These are phyloP conservation scores for Heteronetta atricapilla DNA, from an alignment of 2,113 vertebrate species.

Conservation along the genomic window DNA sequence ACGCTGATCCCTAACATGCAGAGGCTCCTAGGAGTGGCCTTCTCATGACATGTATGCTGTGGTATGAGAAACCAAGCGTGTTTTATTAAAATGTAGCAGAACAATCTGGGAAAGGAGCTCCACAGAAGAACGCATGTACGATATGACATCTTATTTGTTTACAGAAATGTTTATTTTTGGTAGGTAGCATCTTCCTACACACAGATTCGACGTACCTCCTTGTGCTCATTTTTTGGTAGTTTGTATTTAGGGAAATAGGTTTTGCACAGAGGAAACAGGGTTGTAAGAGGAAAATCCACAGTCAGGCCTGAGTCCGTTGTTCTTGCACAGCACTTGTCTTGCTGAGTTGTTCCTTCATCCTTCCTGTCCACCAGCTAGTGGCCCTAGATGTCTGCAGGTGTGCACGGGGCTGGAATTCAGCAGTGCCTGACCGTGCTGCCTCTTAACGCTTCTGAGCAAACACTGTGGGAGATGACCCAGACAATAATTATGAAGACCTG, in stretches of 20 bases:
- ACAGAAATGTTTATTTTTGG: not conserved
- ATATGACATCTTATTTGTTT: not conserved
- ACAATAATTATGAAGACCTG: not conserved
- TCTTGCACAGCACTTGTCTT: not conserved
- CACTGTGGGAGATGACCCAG: fast-evolving
- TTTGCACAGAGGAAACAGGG: not conserved
- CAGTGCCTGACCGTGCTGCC: not conserved
- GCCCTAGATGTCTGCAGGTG: not conserved
- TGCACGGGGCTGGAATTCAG: not conserved
- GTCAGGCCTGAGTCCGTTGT: not conserved
- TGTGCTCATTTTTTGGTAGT: not conserved
- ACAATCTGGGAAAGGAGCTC: not conserved
- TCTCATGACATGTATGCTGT: not conserved
- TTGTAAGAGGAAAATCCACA: not conserved
- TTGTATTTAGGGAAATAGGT: not conserved
- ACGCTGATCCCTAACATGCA: not conserved
- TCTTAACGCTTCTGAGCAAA: not conserved
- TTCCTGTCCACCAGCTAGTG: not conserved
- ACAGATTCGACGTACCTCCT: not conserved
- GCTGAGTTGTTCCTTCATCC: not conserved
- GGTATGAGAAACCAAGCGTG: not conserved
- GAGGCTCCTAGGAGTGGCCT: not conserved
- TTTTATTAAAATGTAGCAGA: not conserved
- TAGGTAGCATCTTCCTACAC: not conserved
- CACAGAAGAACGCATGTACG: not conserved